These are phyloP conservation scores for Busseola fusca DNA, from an alignment of 2,888 invertebrate genomes.

Conservation along the genomic window DNA sequence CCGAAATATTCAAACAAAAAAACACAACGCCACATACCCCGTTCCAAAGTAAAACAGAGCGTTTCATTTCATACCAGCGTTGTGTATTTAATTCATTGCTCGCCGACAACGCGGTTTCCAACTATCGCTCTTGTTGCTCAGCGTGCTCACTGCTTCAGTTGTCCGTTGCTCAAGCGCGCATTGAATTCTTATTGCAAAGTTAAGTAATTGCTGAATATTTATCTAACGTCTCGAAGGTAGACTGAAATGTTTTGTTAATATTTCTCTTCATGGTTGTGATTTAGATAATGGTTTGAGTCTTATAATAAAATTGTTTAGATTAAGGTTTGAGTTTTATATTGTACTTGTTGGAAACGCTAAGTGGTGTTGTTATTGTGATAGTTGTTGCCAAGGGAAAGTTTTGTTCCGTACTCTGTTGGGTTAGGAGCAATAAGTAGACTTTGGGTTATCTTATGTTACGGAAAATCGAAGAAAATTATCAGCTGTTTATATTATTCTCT, in stretches of 20 bases:
- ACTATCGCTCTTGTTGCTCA: conserved; percentile 59
- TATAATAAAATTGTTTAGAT: conserved; percentile 36
- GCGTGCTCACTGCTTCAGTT: conserved; percentile 29
- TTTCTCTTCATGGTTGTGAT: conserved; percentile 17
- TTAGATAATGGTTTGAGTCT: conserved; percentile 19
- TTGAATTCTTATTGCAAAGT: conserved; percentile 45
- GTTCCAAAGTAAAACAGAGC: conserved; percentile 27
- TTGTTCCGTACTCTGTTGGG: background rate
- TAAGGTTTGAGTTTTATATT: conserved; percentile 12
- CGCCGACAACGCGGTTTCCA: conserved; percentile 59
- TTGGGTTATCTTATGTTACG: background rate
- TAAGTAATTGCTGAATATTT: conserved; percentile 52
- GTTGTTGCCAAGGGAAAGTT: background rate
- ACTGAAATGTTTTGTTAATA: conserved; percentile 26
- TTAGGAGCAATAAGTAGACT: background rate
- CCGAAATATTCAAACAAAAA: conserved; percentile 4
- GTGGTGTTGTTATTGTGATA: background rate
- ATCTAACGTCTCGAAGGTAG: conserved; percentile 28
- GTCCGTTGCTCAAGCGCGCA: conserved; percentile 46
- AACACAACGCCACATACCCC: conserved; percentile 33
- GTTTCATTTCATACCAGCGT: conserved; percentile 55
- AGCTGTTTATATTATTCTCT: background rate
- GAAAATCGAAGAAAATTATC: background rate
- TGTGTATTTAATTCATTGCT: conserved; percentile 68
- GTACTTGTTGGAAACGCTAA: conserved; percentile 17